These are phyloP conservation scores for Centroberyx gerrardi DNA, from an alignment of 2,797 vertebrate species.

Conservation along the genomic window DNA sequence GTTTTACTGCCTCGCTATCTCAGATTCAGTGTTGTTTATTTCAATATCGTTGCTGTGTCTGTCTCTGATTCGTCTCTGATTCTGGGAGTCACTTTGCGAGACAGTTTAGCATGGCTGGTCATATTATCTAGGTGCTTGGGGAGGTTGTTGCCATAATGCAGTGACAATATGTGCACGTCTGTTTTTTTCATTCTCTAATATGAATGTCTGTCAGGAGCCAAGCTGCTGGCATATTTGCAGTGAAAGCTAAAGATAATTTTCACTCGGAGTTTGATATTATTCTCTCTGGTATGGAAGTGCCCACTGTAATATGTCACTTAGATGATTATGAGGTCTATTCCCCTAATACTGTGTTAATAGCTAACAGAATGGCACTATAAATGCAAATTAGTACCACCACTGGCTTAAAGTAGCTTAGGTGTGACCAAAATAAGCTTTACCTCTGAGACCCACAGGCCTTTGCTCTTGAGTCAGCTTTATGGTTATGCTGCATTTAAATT, in stretches of 20 bases:
- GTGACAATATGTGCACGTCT: not conserved
- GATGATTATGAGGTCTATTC: conserved; percentile 57
- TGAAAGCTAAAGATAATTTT: conserved; percentile 44
- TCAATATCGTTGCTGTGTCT: conserved; percentile 20
- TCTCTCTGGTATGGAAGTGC: conserved; percentile 52
- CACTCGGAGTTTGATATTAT: conserved; percentile 46
- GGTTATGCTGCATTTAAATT: conserved; percentile 37
- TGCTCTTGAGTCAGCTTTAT: conserved; percentile 25
- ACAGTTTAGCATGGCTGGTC: not conserved
- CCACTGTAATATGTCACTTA: conserved; percentile 58
- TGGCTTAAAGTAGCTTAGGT: conserved; percentile 41
- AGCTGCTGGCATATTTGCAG: conserved; percentile 43
- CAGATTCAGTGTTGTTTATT: conserved; percentile 62
- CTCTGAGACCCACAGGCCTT: conserved; percentile 30
- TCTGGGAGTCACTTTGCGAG: conserved; percentile 54
- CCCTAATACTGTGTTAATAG: conserved; percentile 63
- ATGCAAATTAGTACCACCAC: conserved; percentile 67
- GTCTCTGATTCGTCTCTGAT: conserved; percentile 47
- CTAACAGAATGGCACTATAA: conserved; percentile 69
- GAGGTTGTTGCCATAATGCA: not conserved
- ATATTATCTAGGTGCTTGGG: not conserved
- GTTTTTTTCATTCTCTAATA: not conserved
- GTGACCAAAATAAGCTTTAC: conserved; percentile 59
- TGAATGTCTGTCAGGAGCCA: conserved; percentile 15
- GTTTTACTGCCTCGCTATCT: conserved; percentile 53